Conservation (phyloP, 1,140 invertebrate species). For the Nomia melanderi region DNA sequence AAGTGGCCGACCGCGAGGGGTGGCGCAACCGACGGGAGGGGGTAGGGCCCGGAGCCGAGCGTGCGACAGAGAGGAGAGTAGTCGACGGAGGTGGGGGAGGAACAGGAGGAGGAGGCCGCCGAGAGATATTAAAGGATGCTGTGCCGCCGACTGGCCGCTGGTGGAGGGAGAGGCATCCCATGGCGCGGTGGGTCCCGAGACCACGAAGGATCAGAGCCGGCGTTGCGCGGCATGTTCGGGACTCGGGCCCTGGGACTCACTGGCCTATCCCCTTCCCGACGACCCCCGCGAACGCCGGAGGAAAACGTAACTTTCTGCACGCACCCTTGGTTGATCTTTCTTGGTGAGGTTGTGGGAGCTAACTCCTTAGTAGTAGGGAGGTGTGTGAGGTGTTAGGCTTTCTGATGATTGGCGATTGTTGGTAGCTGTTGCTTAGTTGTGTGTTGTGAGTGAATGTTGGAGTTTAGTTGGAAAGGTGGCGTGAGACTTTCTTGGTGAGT, state of each 20-base stretch:
- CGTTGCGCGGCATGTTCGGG: slow-evolving; percentile 38
- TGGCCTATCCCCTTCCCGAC: neutral
- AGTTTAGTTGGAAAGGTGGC: too few species aligned
- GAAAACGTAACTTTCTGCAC: slow-evolving; percentile 52
- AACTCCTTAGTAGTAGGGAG: too few species aligned
- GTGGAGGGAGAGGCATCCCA: slow-evolving; percentile 66
- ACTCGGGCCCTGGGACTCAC: slow-evolving; percentile 18
- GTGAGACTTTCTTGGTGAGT: too few species aligned
- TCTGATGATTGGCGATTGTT: too few species aligned
- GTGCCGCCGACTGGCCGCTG: slow-evolving; percentile 58
- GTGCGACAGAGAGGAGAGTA: slow-evolving; percentile 48
- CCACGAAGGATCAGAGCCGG: slow-evolving; percentile 60
- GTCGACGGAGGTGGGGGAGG: too few species aligned
- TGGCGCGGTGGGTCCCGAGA: slow-evolving; percentile 71
- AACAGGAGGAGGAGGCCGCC: slow-evolving; percentile 66
- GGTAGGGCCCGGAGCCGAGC: slow-evolving; percentile 12
- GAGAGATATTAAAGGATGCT: slow-evolving; percentile 78
- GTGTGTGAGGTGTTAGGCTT: too few species aligned
- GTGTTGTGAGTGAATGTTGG: too few species aligned
- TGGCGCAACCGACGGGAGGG: slow-evolving; percentile 11
- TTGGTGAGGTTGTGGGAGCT: too few species aligned
- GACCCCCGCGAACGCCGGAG: slow-evolving; percentile 21
- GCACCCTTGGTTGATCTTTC: neutral
- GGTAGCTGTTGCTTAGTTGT: too few species aligned
- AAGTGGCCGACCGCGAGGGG: slow-evolving; percentile 55